Evolutionary conservation across 2,113 vertebrate genomes (phyloP), one percentile per base, ranked within the genome.

Genomic region (Eretmodus cyanostictus): DNA sequence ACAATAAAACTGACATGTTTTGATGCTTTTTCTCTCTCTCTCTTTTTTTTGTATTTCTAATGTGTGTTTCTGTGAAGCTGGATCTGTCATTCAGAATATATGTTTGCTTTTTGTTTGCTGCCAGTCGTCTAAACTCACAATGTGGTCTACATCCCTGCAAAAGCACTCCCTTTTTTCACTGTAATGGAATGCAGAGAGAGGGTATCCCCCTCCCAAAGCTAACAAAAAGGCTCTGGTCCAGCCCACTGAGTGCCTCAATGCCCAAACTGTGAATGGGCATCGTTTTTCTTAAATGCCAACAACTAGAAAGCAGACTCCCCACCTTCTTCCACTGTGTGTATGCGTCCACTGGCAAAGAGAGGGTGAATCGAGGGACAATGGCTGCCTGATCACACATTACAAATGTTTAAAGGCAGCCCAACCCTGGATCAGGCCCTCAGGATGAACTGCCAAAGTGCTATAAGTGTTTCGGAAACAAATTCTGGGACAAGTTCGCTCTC

Each of bases 231-330:
- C 85, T 89, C 88, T 17, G 80, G 51, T 80, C 71, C 40, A 57
- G 87, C 85, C 86, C 84, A 55, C 85, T 24, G 85, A 89, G 87
- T 31, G 85, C 81, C 78, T 91, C 89, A 90, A 55, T 93, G 86
- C 86, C 88, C 59, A 83, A 87, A 59, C 84, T 93, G 82, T 93
- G 91, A 94, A 92, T 93, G 90, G 89, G 80, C 92, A 93, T 92
- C 42, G 31, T 91, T 93, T 78, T 92, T 92, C 89, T 80, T 84
- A 85, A 90, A 82, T 91, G 92, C 90, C 93, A 94, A 63, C 85
- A 71, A 93, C 89, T 73, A 94, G 89, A 92, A 92, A 92, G 92
- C 87, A 87, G 90, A 90, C 91, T 81, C 87, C 86, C 88, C 82
- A 85, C 89, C 82, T 78, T 92, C 89, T 76, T 80, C 82, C 53